Conservation (phyloP, 2,797 vertebrate species). For the Jordanella pulchra region DNA sequence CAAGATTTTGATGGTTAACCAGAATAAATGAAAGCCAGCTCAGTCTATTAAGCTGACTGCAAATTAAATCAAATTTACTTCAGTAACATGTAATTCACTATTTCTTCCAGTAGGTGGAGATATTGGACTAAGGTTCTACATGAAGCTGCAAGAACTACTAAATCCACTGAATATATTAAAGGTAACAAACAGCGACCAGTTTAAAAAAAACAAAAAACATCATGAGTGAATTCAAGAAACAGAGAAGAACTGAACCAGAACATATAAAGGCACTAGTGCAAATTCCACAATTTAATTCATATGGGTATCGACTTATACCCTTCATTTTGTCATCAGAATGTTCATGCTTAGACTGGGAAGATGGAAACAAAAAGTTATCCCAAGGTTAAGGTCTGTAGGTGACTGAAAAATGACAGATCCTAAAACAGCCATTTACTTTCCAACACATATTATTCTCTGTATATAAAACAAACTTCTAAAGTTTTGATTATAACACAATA, state of each 20-base stretch:
- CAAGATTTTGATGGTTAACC: background rate
- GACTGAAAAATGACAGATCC: constrained; percentile 8
- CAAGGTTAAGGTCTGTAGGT: constrained; percentile 34
- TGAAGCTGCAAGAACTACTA: background rate
- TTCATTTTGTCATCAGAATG: constrained; percentile 54
- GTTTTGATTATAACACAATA: background rate
- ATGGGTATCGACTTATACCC: constrained; percentile 71
- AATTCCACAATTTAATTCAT: constrained; percentile 77
- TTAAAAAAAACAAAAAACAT: constrained; percentile 39
- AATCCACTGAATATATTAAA: background rate
- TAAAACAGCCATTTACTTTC: background rate
- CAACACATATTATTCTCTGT: background rate
- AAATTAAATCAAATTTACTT: background rate
- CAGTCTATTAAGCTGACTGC: background rate
- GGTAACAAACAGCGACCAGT: too few species aligned
- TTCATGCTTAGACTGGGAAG: constrained; percentile 57
- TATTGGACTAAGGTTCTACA: constrained; percentile 51
- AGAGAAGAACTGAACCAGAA: constrained; percentile 76
- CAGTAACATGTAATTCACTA: constrained; percentile 6
- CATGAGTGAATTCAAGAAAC: constrained; percentile 76
- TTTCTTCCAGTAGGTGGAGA: constrained; percentile 63
- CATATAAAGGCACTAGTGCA: constrained; percentile 60
- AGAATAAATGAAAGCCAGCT: background rate
- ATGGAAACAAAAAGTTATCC: constrained; percentile 40
- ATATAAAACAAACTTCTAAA: constrained; percentile 5